Evolutionary conservation across 2,888 invertebrate species (phyloP).

Genomic region (Heliconius hortense): DNA sequence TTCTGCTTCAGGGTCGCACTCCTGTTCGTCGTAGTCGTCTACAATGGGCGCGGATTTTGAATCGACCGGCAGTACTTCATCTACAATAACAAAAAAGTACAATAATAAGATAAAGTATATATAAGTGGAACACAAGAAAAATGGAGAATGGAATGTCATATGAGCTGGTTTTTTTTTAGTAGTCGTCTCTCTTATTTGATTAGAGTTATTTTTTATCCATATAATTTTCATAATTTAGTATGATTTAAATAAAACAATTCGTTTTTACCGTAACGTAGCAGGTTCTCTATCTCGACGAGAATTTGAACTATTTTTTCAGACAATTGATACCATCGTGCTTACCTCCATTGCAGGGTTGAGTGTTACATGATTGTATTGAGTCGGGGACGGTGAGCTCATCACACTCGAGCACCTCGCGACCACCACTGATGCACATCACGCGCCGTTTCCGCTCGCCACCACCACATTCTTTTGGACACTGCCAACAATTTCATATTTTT

Average conservation of each 20-base stretch:
- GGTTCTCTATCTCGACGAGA: background rate
- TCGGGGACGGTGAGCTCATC: slow-evolving; percentile 75
- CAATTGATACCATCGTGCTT: background rate
- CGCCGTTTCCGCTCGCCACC: slow-evolving; percentile 88
- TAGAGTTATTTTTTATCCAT: too few species aligned
- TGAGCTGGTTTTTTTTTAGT: too few species aligned
- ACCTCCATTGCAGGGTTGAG: slow-evolving; percentile 87
- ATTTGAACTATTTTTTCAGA: background rate
- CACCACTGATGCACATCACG: slow-evolving; percentile 89
- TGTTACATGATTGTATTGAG: slow-evolving; percentile 86
- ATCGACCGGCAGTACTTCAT: slow-evolving; percentile 84
- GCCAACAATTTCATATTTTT: slow-evolving; percentile 23
- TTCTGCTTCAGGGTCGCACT: slow-evolving; percentile 73
- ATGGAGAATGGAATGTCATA: too few species aligned
- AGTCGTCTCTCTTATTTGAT: too few species aligned
- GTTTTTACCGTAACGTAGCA: background rate
- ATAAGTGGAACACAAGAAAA: too few species aligned
- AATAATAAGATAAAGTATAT: background rate
- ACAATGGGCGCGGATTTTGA: slow-evolving; percentile 61
- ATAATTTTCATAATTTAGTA: too few species aligned
- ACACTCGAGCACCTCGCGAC: slow-evolving; percentile 57
- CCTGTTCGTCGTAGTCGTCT: slow-evolving; percentile 76
- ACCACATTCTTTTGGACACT: slow-evolving; percentile 91
- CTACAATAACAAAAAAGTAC: slow-evolving; percentile 56
- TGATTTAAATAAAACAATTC: too few species aligned